Conservation (phyloP, 2,888 invertebrate genomes). For the Trachelus iudaicus region DNA sequence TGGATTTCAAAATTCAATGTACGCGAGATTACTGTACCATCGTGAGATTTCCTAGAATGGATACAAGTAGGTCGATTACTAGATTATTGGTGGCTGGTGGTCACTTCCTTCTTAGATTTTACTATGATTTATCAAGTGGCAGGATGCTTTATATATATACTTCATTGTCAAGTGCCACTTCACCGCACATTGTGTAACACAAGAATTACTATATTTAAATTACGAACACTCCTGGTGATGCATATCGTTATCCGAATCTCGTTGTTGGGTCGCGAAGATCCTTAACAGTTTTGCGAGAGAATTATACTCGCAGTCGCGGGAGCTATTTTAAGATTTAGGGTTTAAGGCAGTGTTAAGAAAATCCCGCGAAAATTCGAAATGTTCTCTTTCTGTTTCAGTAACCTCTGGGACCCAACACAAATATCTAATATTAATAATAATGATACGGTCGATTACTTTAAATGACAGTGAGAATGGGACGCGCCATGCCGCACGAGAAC, state of each 20-base stretch:
- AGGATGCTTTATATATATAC: background rate
- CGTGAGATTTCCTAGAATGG: background rate
- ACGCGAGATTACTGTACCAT: background rate
- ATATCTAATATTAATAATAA: constrained; percentile 65
- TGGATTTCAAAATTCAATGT: background rate
- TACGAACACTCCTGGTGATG: background rate
- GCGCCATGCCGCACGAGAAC: constrained; percentile 52
- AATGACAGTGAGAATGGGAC: constrained; percentile 54
- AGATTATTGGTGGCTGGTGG: background rate
- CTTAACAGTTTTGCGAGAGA: background rate
- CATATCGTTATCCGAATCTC: background rate
- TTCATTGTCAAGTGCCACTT: background rate
- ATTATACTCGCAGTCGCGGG: background rate
- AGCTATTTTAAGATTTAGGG: background rate
- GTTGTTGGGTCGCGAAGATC: background rate
- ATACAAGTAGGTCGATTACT: background rate
- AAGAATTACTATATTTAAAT: background rate
- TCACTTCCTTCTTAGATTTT: background rate
- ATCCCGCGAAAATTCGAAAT: background rate
- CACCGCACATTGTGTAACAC: background rate
- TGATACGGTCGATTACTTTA: constrained; percentile 61
- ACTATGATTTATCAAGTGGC: background rate
- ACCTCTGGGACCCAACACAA: constrained; percentile 62
- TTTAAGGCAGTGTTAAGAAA: background rate
- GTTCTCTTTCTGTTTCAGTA: constrained; percentile 58